Conservation (phyloP, 2,888 invertebrate species). For the Cheilosia impressa region DNA sequence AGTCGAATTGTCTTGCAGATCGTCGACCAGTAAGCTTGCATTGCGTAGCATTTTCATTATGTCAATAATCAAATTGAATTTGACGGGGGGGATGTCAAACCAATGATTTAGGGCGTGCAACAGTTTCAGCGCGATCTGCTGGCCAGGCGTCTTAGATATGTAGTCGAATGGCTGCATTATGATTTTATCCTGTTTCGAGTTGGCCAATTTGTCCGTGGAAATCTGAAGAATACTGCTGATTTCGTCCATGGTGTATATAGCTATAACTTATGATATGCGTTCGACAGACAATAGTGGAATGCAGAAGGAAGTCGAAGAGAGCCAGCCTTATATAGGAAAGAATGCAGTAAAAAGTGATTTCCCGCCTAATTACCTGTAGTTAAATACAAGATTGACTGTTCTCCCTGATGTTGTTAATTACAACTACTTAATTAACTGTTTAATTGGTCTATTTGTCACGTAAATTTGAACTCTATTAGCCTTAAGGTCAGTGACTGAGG, state of each 20-base stretch:
- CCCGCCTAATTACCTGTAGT: no score
- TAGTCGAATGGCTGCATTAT: slow-evolving; percentile 94
- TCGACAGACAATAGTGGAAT: background rate
- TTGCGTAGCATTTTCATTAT: slow-evolving; percentile 98
- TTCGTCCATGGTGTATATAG: slow-evolving; percentile 79
- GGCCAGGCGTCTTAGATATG: slow-evolving; percentile 96
- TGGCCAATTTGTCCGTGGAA: slow-evolving; percentile 83
- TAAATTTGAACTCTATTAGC: no score
- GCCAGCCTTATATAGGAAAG: no score
- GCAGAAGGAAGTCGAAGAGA: background rate
- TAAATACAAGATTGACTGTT: no score
- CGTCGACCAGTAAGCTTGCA: slow-evolving; percentile 97
- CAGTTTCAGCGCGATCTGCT: slow-evolving; percentile 94
- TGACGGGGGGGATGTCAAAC: slow-evolving; percentile 94
- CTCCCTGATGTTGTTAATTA: no score
- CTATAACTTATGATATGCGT: slow-evolving; percentile 2
- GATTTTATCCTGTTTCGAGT: slow-evolving; percentile 90
- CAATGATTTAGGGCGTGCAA: slow-evolving; percentile 97
- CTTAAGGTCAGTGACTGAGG: no score
- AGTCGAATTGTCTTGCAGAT: slow-evolving; percentile 98
- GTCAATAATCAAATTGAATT: slow-evolving; percentile 91
- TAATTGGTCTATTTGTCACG: no score
- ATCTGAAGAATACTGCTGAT: slow-evolving; percentile 82
- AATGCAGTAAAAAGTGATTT: no score
- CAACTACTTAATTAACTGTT: no score